Base-by-base conservation (phyloP, 2,888 invertebrate species). In the Catocala fraxini region DNA sequence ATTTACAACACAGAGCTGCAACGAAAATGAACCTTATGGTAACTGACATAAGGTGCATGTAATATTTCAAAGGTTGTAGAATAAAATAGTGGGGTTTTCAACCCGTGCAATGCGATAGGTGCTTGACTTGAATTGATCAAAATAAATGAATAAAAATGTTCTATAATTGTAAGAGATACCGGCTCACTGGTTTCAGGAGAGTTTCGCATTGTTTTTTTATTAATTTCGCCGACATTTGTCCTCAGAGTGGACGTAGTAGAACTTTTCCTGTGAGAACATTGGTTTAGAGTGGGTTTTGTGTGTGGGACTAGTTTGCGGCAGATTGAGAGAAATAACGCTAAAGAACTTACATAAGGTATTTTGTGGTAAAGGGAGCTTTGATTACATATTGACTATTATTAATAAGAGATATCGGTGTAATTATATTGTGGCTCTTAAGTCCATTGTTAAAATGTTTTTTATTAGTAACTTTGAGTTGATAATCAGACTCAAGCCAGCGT, bases 201-300 rank as follows among this genome's bases (percentile, higher is more conserved):
- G 73, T 78, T 77, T 82, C 64, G 80, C 87, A 89, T 92, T 92
- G 91, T 91, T 87, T 85, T 80, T 83, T 86, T 85, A 85, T 81
- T 77, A 77, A 75, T 75, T 78, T 81, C 82, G 46, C 73, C 73
- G 63, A 74, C 70, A 74, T 79, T 79, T 73, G 77, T 75, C 66
- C 64, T 63, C 63, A 58, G 35, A 70, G 79, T 77, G 81, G 63
- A 63, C 73, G 60, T 79, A 79, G 81, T 74, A 77, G 65, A 51
- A 65, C 69, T 77, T 86, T 93, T 92, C 88, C 92, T 91, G 88
- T 93, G 92, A 88, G 92, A 93, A 92, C 86, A 86, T 90, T 83
- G 81, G 61, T 69, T 73, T 79, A 58, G 60, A 80, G 82, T 74
- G 74, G 64, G 56, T 62, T 71, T 67, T 72, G 56, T 65, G 68